These are phyloP conservation scores for Poeciliopsis turrubarensis DNA, from an alignment of 2,113 vertebrate genomes.

Conservation along the genomic window DNA sequence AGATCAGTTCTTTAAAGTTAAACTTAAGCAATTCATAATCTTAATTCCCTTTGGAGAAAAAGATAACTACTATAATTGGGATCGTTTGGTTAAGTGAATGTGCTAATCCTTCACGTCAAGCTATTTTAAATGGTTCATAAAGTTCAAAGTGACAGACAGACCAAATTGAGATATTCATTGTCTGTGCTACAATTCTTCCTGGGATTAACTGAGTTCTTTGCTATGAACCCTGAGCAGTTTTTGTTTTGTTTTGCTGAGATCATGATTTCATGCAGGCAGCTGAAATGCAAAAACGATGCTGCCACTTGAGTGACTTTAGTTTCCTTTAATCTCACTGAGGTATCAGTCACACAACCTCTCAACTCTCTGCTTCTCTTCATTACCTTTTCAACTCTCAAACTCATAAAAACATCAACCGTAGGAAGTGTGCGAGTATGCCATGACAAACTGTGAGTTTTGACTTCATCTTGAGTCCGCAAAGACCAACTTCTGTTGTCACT, in stretches of 20 bases:
- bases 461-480: neutral
- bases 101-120: constrained; percentile 12
- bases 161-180: neutral
- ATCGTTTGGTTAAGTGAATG: constrained; percentile 12
- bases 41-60: neutral
- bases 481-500: neutral
- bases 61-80: neutral
- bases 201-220: neutral
- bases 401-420: neutral
- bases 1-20: neutral
- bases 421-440: neutral
- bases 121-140: constrained; percentile 28
- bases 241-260: neutral
- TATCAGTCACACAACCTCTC: neutral
- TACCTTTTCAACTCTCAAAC: neutral
- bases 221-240: neutral
- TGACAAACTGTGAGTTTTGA: neutral
- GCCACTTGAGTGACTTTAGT: neutral
- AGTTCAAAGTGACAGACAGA: constrained; percentile 28
- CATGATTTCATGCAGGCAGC: neutral
- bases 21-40: neutral
- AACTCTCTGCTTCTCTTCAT: neutral
- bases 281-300: neutral
- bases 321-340: neutral
- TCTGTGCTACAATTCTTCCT: constrained; percentile 18